Evolutionary conservation across 92 coral and sea anemone genomes (phyloP), one percentile per base, ranked within the genome.

Genomic region (Montipora capitata): DNA sequence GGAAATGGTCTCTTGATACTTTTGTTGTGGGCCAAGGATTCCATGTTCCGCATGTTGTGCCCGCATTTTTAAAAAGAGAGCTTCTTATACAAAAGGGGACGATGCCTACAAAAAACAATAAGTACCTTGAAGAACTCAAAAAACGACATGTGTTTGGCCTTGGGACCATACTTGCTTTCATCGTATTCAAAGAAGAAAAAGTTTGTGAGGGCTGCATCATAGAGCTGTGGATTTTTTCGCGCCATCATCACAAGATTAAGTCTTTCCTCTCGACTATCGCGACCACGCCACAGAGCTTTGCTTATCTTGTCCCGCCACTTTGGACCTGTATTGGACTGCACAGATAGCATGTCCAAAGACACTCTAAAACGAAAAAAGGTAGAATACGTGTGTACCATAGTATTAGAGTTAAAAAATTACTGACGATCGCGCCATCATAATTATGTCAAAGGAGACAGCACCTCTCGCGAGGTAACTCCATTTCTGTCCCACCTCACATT

Each of bases 231-330:
- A 17, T 97, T 96, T 72, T 97, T 97, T 52, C 95, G 85, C 9
- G 97, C 99, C 94, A 91, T 92, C 1, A 97, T 66, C 5, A 97
- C 99, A 73, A 97, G 96, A 43, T 96, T 80, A 0, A 97, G 91
- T 83, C 99, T 84, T 66, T 97, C 99, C 74, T 96, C 89, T 70
- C 99, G 87, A 73, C 99, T 97, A 89, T 97, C 99, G 3, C 99
- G 92, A 0, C 99, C 99, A 40, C 99, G 94, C 99, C 99, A 97
- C 83, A 97, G 94, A 15, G 96, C 99, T 69, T 97, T 97, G 64
- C 88, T 92, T 35, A 92, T 90, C 92, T 97, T 97, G 82, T 97
- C 94, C 41, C 84, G 73, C 99, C 99, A 97, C 16, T 78, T 94
- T 16, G 99, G 99, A 42, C 99, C 96, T 10, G 97, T 88, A 88